A percentile compares a stretch with the other conserved stretches of the same genome.
Conservation (phyloP, 2,888 invertebrate genomes). For the Tetragonula carbonaria region DNA sequence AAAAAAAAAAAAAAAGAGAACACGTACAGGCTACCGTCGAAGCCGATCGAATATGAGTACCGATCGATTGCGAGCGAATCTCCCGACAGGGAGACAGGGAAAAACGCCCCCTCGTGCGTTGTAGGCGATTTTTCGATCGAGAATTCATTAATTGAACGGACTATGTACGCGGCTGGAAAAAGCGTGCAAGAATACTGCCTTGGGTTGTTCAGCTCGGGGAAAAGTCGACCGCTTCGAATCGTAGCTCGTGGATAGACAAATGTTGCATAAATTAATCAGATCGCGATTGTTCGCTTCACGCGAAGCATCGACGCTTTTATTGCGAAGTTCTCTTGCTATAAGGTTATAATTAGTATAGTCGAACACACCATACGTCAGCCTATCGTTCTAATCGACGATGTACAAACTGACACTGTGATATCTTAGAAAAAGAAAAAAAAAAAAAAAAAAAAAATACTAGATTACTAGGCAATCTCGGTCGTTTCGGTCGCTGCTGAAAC, state of each 20-base stretch:
- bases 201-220: constrained; percentile 4
- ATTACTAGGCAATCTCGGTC: no score
- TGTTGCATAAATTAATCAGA: constrained; percentile 39
- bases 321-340: background rate
- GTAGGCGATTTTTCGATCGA: constrained; percentile 66
- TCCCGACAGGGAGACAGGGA: constrained; percentile 22
- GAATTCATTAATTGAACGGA: constrained; percentile 71
- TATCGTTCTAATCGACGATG: background rate
- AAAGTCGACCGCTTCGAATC: constrained; percentile 53
- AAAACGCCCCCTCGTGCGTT: constrained; percentile 36
- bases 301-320: background rate
- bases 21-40: background rate
- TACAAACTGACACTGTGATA: no score
- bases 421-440: no score
- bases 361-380: background rate
- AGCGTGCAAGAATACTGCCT: background rate
- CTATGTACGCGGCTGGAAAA: background rate
- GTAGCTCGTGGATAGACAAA: background rate
- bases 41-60: constrained; percentile 18
- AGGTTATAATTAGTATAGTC: background rate
- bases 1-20: background rate
- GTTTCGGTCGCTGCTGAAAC: no score
- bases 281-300: background rate
- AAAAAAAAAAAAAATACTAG: no score
- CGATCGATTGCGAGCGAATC: constrained; percentile 20